A percentile compares a stretch with the other conserved stretches of the same genome.
These are phyloP conservation scores for Phalacrocorax brasilianus DNA, from an alignment of 2,113 vertebrate species.

Conservation along the genomic window DNA sequence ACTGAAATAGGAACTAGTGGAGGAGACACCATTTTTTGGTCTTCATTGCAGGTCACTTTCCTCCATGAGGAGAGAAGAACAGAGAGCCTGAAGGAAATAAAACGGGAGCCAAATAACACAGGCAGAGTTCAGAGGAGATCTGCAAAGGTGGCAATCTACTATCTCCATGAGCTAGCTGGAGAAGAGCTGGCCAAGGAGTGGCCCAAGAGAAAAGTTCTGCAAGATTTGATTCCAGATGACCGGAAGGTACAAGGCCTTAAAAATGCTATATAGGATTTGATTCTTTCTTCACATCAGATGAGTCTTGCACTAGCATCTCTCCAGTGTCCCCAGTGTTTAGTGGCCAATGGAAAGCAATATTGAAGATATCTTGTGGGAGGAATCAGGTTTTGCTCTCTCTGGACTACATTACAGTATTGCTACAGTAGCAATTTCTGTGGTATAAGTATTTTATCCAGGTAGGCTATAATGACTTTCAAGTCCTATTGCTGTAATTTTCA, in stretches of 20 bases:
- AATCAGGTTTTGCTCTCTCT: not conserved
- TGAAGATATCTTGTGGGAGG: not conserved
- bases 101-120: slow-evolving; percentile 68
- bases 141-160: slow-evolving; percentile 90
- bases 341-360: not conserved
- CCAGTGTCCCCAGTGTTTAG: not conserved
- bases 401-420: not conserved
- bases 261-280: not conserved
- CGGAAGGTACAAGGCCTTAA: slow-evolving; percentile 72
- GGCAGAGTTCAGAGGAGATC: slow-evolving; percentile 87
- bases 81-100: slow-evolving; percentile 74
- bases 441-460: not conserved
- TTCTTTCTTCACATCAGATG: not conserved
- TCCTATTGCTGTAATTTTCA: not conserved
- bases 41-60: slow-evolving; percentile 67
- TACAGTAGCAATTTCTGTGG: not conserved
- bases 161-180: slow-evolving; percentile 90
- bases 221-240: slow-evolving; percentile 92
- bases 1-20: not conserved
- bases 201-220: slow-evolving; percentile 93
- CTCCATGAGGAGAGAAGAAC: slow-evolving; percentile 71
- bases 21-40: not conserved
- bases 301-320: not conserved
- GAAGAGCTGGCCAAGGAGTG: slow-evolving; percentile 91
- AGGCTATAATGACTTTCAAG: not conserved